A percentile compares a stretch with the other conserved stretches of the same genome.
These are phyloP conservation scores for Nannoperca obscura DNA, from an alignment of 2,797 vertebrate genomes.

Conservation along the genomic window DNA sequence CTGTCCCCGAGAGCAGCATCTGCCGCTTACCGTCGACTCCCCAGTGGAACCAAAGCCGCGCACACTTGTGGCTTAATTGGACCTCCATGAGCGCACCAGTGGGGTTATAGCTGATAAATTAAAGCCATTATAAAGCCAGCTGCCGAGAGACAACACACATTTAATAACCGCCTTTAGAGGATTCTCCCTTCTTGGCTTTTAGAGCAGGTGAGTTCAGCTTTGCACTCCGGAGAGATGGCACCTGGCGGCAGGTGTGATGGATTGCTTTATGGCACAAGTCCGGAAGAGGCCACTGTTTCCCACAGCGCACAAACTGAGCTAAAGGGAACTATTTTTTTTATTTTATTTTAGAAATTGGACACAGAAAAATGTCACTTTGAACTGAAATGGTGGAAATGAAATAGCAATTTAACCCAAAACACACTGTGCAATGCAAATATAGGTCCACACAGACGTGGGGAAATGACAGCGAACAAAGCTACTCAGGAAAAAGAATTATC, in stretches of 20 bases:
- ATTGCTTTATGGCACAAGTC: not conserved
- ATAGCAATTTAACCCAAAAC: not conserved
- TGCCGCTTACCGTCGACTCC: conserved; percentile 11
- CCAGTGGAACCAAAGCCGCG: not conserved
- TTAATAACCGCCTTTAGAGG: conserved; percentile 14
- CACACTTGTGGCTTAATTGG: conserved; percentile 14
- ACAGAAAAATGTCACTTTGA: not conserved
- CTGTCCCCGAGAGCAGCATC: conserved; percentile 12
- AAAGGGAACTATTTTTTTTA: not conserved
- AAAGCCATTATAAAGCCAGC: conserved; percentile 46
- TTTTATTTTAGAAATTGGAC: not conserved
- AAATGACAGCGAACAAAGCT: not conserved
- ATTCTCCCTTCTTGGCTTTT: not conserved
- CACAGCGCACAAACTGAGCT: not conserved
- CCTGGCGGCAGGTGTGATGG: not conserved
- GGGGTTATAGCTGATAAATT: conserved; percentile 47
- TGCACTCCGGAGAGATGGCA: not conserved
- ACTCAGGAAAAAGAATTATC: not conserved
- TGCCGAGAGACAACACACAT: conserved; percentile 23
- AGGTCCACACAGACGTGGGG: not conserved
- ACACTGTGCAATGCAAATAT: not conserved
- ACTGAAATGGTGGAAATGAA: not conserved
- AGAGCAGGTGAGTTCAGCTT: conserved; percentile 10
- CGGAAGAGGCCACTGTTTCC: not conserved
- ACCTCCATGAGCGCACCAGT: not conserved